Evolutionary conservation across 2,888 invertebrate genomes (phyloP).

Genomic region (Nowickia ferox): DNA sequence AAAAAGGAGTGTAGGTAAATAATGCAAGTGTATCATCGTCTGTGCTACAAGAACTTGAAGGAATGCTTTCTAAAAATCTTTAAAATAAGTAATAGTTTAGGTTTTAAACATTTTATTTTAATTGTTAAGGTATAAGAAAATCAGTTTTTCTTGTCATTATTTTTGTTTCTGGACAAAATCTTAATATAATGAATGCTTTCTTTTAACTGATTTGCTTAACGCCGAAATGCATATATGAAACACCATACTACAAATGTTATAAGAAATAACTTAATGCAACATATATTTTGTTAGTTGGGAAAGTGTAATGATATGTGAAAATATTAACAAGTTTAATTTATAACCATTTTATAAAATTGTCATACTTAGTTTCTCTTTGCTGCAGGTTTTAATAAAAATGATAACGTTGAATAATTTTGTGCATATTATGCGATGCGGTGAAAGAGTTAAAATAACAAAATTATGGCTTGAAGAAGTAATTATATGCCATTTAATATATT

Average conservation of each 20-base stretch:
- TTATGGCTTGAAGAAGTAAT: constrained; percentile 23
- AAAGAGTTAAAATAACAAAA: not conserved
- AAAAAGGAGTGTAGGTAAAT: constrained; percentile 35
- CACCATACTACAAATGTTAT: constrained; percentile 24
- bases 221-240: not conserved
- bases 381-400: constrained; percentile 34
- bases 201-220: not conserved
- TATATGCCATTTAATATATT: not conserved
- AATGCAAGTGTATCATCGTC: constrained; percentile 1
- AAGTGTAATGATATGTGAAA: constrained; percentile 56
- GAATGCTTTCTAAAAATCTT: not conserved
- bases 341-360: constrained; percentile 19
- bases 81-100: too few species aligned
- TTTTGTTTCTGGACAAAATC: not conserved
- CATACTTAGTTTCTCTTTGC: not conserved
- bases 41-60: not conserved
- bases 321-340: constrained; percentile 54
- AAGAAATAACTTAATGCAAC: constrained; percentile 36
- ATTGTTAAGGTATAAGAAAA: too few species aligned
- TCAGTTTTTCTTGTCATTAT: not conserved
- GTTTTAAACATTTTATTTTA: too few species aligned
- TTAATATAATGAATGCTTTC: constrained; percentile 3
- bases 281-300: constrained; percentile 42
- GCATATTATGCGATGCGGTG: not conserved
- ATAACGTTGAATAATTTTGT: not conserved